phyloP scores from a whole-genome alignment of 2,113 vertebrate genomes.

The Clinocottus analis region DNA sequence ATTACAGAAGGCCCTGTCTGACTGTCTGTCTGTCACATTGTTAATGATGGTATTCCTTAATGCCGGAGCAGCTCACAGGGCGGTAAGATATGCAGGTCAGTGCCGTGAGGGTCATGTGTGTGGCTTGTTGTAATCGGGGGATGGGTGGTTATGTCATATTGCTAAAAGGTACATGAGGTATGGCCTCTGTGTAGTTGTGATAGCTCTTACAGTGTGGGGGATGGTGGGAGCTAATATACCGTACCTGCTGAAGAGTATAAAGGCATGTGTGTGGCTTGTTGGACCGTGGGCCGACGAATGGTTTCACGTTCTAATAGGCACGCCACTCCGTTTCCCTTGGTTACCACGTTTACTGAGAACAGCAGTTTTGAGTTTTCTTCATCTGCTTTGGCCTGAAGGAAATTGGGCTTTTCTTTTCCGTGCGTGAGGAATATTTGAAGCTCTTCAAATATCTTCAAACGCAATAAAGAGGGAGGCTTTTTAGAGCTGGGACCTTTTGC shows the following conservation, averaged over 20 bases:
- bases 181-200: not conserved
- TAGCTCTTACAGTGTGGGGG: not conserved
- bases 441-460: constrained; percentile 30
- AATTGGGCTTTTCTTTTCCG: constrained; percentile 2
- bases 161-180: not conserved
- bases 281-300: constrained; percentile 24
- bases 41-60: constrained; percentile 49
- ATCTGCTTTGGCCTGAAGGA: constrained; percentile 15
- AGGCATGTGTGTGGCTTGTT: constrained; percentile 41
- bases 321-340: constrained; percentile 56
- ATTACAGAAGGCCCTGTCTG: constrained; percentile 54
- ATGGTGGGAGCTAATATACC: not conserved
- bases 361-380: constrained; percentile 33
- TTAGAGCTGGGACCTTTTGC: constrained; percentile 1
- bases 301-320: constrained; percentile 29
- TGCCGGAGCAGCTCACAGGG: constrained; percentile 26
- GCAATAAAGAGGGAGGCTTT: not conserved
- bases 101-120: not conserved
- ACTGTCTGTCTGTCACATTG: constrained; percentile 56
- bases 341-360: constrained; percentile 48
- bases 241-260: not conserved
- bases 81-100: constrained; percentile 42
- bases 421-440: constrained; percentile 16
- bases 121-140: not conserved
- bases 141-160: constrained; percentile 9